Evolutionary conservation across 2,888 invertebrate species (phyloP), one percentile per base, ranked within the genome.

Genomic region (Azorinus chamasolen): DNA sequence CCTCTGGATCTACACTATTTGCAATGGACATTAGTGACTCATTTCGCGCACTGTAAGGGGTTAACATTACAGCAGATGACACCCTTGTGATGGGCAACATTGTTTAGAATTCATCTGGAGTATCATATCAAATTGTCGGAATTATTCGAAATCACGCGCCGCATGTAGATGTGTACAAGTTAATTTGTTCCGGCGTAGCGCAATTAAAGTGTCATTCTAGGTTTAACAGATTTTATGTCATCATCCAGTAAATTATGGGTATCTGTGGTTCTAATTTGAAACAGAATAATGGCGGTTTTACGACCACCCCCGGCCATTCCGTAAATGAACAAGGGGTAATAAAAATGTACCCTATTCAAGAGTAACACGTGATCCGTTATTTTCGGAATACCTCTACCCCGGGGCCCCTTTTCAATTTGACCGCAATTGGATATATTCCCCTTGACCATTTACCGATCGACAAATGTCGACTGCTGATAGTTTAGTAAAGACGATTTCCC

Each of bases 171-270:
- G 10, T 27, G 50, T 55, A 62, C 57, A 43, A 59, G 72, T 53
- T 65, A 65, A 65, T 72, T 72, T 61, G 54, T 55, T 66, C 51
- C 63, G 68, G 63, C 58, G 41, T 32, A 45, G 41, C 22, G 64
- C 16, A 68, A 73, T 80, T 73, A 80, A 80, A 80, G 76, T 80
- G 80, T 80, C 80, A 80, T 77, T 71, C 55, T 48, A 65, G 70
- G 73, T 77, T 73, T 48, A 73, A 70, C 65, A 62, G 70, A 46
- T 66, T 77, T 77, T 66, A 70, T 71, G 76, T 80, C 80, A 80
- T 80, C 69, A 68, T 59, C 20, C 58, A 51, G 50, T 74, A 70
- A 80, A 74, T 72, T 70, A 70, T 69, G 70, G 48, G 45, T 54
- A 50, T 66, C 70, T 53, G 73, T 54, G 62, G 61, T 73, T 76